Percentiles rank a stretch among this genome's conserved stretches.
Conservation (phyloP, 2,888 invertebrate genomes). For the Dastarcus helophoroides region DNA sequence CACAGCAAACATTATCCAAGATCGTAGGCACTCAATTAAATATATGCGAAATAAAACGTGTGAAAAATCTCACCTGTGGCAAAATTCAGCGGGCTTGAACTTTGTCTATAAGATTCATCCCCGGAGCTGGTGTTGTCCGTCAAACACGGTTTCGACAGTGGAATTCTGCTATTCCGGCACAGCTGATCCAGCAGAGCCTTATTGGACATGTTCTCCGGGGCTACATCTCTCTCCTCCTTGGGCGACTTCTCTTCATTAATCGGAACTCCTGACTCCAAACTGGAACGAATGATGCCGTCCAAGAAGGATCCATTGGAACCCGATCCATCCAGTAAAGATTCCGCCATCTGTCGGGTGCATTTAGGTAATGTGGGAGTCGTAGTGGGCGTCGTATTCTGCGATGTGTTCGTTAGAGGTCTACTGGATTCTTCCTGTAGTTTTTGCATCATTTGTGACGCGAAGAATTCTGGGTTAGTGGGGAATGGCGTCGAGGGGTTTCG, state of each 20-base stretch:
- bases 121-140: slow-evolving; percentile 35
- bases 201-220: slow-evolving; percentile 45
- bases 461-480: slow-evolving; percentile 51
- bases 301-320: slow-evolving; percentile 66
- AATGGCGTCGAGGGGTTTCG: slow-evolving; percentile 35
- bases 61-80: slow-evolving; percentile 22
- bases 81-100: slow-evolving; percentile 31
- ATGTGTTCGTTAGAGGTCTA: slow-evolving; percentile 21
- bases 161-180: slow-evolving; percentile 48
- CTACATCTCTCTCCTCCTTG: slow-evolving; percentile 39
- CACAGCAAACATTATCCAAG: no score
- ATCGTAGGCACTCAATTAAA: no score
- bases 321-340: slow-evolving; percentile 52
- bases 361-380: slow-evolving; percentile 31
- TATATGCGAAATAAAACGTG: no score
- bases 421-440: slow-evolving; percentile 62
- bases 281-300: slow-evolving; percentile 74
- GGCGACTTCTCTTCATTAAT: slow-evolving; percentile 39
- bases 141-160: slow-evolving; percentile 36
- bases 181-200: slow-evolving; percentile 56
- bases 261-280: slow-evolving; percentile 58
- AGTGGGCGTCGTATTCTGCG: slow-evolving; percentile 15
- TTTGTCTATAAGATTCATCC: slow-evolving; percentile 37
- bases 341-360: slow-evolving; percentile 48
- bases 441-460: slow-evolving; percentile 71